These are phyloP conservation scores for Sinopyrophorus schimmeli DNA, from an alignment of 2,888 invertebrate genomes.

Conservation along the genomic window DNA sequence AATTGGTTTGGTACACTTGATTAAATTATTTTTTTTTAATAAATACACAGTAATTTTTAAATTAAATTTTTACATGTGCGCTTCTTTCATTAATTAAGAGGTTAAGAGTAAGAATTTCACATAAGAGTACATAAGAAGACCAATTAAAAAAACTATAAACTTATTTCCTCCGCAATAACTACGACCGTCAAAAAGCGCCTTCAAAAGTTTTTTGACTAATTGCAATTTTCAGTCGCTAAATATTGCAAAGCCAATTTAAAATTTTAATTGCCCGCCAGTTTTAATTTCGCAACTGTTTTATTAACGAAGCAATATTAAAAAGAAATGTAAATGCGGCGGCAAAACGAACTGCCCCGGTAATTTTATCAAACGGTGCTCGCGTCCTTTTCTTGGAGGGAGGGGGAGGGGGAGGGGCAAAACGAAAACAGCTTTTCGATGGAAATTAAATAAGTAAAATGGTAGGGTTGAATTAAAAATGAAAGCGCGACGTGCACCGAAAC, in stretches of 20 bases:
- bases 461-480: conserved; percentile 12
- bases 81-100: too few species aligned
- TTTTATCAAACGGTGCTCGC: conserved; percentile 19
- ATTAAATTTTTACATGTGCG: too few species aligned
- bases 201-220: conserved; percentile 17
- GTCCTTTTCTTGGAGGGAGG: conserved; percentile 12
- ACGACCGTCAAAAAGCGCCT: too few species aligned
- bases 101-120: too few species aligned
- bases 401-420: too few species aligned
- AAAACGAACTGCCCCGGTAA: conserved; percentile 20
- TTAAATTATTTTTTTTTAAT: too few species aligned
- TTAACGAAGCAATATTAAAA: conserved; percentile 26
- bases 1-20: too few species aligned
- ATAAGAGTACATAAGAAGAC: too few species aligned
- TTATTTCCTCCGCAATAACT: too few species aligned
- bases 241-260: conserved; percentile 32
- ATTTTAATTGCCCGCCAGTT: conserved; percentile 29
- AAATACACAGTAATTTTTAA: too few species aligned
- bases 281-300: conserved; percentile 31
- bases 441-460: conserved; percentile 16
- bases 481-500: conserved; percentile 3
- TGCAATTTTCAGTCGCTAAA: conserved; percentile 29
- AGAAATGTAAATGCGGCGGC: conserved; percentile 22
- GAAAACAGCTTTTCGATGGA: conserved; percentile 18
- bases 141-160: too few species aligned